Evolutionary conservation across 1,140 invertebrate species (phyloP), one percentile per base, ranked within the genome.

Genomic region (Cherax destructor): DNA sequence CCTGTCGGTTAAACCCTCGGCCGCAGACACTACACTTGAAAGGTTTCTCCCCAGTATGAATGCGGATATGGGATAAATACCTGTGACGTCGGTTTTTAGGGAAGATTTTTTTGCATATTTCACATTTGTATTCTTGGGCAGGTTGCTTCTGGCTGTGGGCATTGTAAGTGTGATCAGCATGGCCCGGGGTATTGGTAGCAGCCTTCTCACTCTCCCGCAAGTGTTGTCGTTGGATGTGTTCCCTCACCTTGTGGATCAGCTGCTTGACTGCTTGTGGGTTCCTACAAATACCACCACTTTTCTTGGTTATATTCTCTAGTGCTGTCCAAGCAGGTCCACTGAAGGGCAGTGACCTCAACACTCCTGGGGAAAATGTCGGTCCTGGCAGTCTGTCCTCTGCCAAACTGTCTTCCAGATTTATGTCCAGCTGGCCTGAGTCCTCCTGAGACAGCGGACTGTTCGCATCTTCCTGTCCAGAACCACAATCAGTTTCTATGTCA

Each of bases 1-100:
- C 91, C 47, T 80, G 84, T 47, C 91, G 41, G 30, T 78, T 86
- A 52, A 92, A 92, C 11, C 69, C 56, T 61, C 91, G 74, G 18
- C 84, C 84, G 16, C 91, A 92, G 21, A 86, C 74, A 18, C 52
- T 41, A n/a, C 91, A 92, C 41, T 74, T 78, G 24, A 81, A 88
- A n/a, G 86, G 86, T 50, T 72, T 80, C 78, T 81, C 86, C 4
- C 86, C 86, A 18, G 86, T 88, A 47, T 88, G 86, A 52, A 78
- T 88, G 41, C 86, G 86, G 10, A 88, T 10, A 49, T 88, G 86
- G 16, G 86, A 88, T 52, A 88, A 52, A 50, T 88, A 88, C 13
- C 86, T 59, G 78, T 88, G 86, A 24, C 86, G 86, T n/a, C 78
- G 86, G 21, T 81, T 81, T 21, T 69, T 80, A 7, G 86, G 78